A percentile compares a stretch with the other conserved stretches of the same genome.
phyloP scores from a whole-genome alignment of 2,888 invertebrate genomes.

The Drosophila atroscutellata region DNA sequence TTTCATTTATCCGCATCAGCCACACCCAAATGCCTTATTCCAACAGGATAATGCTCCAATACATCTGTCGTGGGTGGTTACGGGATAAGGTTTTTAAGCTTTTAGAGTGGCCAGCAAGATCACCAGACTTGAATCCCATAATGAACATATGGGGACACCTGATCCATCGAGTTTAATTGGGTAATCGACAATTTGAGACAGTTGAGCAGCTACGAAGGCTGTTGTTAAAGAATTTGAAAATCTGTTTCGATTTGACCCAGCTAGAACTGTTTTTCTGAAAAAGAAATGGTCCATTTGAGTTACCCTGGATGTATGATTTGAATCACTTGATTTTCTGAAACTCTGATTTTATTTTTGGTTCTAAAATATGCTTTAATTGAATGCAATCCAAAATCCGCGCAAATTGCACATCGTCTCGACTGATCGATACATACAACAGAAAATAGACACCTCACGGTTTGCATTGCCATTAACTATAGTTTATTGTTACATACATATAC shows the following conservation, averaged over 20 bases:
- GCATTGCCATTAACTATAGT: slow-evolving; percentile 38
- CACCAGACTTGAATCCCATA: no score
- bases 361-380: not conserved
- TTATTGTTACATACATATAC: slow-evolving; percentile 50
- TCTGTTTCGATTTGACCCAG: not conserved
- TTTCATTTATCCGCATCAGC: no score
- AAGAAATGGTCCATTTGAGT: not conserved
- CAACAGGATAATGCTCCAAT: no score
- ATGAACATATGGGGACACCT: no score
- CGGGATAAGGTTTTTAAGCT: no score
- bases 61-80: no score
- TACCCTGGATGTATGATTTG: not conserved
- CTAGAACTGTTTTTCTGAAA: not conserved
- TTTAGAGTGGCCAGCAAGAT: no score
- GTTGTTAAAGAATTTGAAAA: not conserved
- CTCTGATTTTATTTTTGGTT: not conserved
- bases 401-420: not conserved
- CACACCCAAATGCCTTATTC: no score
- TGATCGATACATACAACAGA: not conserved
- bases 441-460: not conserved
- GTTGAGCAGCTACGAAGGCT: no score
- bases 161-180: no score
- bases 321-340: not conserved
- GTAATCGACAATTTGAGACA: no score
- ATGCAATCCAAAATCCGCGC: not conserved